Base-by-base conservation (phyloP, 2,797 vertebrate genomes). In the Eutrigla gurnardus region DNA sequence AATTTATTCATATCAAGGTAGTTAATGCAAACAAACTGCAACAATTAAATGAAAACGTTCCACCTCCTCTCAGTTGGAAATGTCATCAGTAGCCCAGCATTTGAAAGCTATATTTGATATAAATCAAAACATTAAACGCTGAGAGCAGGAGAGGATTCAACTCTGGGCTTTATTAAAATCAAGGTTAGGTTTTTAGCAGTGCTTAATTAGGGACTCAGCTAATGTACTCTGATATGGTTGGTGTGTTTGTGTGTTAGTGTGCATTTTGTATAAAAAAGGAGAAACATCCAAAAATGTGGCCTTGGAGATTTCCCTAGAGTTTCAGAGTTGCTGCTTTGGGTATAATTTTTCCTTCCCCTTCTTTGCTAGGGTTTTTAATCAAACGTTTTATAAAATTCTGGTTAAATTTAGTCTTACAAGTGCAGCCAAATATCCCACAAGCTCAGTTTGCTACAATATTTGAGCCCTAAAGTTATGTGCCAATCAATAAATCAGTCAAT, bases 201-300 rank as follows among this genome's bases (percentile, higher is more conserved):
- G 49, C 33, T 40, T 74, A 33, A 73, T 39, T 15, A 39, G 52
- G 18, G 8, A 8, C 9, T 57, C 58, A 42, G 73, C 33, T 64
- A 17, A 35, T 42, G 11, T 15, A 6, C 9, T 15, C 39, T 7
- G 6, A 57, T 49, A 14, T 47, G 8, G 36, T 61, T 13, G 32
- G 7, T 58, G 53, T 52, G 53, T 53, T 12, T 15, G 10, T 18
- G 10, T 15, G n/a, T 53, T 49, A 7, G 32, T 32, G 37, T 13
- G 10, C 32, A 40, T 11, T 66, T 13, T 6, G 17, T 32, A 46
- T 46, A 36, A 46, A 39, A 17, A 11, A 52, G 14, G 8, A 11
- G 4, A 59, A 25, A 12, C 52, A 33, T 25, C 42, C 42, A 40
- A 46, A 25, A 61, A 33, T 8, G 33, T 5, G 43, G 13, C 59